Evolutionary conservation across 2,113 vertebrate genomes (phyloP).

Genomic region (Sialia sialis): DNA sequence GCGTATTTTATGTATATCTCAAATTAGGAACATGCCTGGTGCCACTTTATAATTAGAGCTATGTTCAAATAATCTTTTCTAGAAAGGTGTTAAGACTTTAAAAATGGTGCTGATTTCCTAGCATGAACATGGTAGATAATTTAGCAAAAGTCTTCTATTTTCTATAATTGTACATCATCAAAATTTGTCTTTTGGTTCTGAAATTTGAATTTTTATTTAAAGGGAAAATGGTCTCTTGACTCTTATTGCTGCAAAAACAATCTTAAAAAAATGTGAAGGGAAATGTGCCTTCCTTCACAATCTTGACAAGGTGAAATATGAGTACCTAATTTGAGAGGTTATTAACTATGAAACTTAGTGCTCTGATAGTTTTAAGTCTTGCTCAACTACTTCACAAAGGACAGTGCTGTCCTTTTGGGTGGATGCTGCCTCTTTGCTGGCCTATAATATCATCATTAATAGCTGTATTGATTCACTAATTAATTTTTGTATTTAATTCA

Average conservation of each 20-base stretch:
- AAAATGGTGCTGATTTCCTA: not conserved
- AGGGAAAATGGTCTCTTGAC: not conserved
- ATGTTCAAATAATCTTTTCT: not conserved
- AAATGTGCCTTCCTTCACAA: not conserved
- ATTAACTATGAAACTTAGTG: not conserved
- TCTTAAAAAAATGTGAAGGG: not conserved
- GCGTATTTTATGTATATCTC: not conserved
- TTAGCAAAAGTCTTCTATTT: not conserved
- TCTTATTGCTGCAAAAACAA: not conserved
- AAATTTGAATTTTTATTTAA: not conserved
- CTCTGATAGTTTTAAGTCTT: not conserved
- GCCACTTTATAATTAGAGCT: not conserved
- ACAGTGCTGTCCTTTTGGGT: not conserved
- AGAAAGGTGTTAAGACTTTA: not conserved
- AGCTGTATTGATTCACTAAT: not conserved
- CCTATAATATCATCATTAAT: not conserved
- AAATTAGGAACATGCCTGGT: not conserved
- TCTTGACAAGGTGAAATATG: not conserved
- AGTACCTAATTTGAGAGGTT: not conserved
- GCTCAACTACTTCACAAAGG: not conserved
- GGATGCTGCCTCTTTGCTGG: not conserved
- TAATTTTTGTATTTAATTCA: slow-evolving; percentile 26
- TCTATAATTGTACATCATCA: not conserved
- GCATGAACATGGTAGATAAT: not conserved
- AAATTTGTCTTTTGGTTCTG: not conserved